Conservation (phyloP, 2,888 invertebrate genomes). For the Eilema depressum region DNA sequence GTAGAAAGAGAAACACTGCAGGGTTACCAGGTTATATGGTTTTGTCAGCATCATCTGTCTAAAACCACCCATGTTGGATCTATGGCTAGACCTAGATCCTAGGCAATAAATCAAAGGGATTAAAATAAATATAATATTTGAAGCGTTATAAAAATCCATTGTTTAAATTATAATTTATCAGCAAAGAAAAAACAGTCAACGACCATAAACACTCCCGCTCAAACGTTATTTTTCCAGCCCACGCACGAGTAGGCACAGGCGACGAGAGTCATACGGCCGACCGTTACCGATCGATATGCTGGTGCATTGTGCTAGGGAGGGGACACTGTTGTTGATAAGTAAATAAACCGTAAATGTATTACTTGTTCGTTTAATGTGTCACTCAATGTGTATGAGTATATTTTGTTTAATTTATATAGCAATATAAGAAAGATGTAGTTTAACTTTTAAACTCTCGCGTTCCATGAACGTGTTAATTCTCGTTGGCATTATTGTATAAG, state of each 20-base stretch:
- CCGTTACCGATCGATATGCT: slow-evolving; percentile 51
- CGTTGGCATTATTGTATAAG: no score
- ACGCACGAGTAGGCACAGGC: slow-evolving; percentile 32
- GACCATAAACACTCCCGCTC: slow-evolving; percentile 37
- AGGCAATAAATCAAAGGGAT: no score
- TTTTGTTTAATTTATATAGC: not conserved
- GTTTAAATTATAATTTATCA: not conserved
- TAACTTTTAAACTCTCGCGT: no score
- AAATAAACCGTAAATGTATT: slow-evolving; percentile 5
- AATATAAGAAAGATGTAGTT: no score
- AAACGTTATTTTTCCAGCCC: slow-evolving; percentile 31
- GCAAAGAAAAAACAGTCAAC: not conserved
- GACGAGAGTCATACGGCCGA: slow-evolving; percentile 25
- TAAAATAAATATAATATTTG: no score
- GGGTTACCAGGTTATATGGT: no score
- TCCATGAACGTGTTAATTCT: no score
- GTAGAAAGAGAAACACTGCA: no score
- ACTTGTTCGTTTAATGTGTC: not conserved
- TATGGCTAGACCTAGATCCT: no score
- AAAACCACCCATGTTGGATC: no score
- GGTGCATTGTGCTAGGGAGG: slow-evolving; percentile 40
- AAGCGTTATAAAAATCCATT: not conserved
- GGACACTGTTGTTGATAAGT: slow-evolving; percentile 10
- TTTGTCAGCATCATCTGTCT: no score
- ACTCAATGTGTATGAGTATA: not conserved